These are phyloP conservation scores for Lates japonicus DNA, from an alignment of 2,797 vertebrate species.

Conservation along the genomic window DNA sequence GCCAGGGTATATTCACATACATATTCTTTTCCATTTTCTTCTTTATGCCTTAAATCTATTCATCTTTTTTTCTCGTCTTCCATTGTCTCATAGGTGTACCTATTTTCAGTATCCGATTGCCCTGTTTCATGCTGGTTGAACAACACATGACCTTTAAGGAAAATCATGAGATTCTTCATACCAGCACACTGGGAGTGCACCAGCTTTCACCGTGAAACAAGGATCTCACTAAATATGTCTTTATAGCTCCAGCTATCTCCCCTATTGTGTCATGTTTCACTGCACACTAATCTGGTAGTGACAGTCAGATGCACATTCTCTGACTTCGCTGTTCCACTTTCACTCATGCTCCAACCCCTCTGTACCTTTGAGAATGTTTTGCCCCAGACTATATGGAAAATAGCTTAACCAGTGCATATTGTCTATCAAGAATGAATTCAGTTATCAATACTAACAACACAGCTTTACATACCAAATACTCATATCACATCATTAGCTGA, in stretches of 20 bases:
- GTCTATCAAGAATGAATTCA: not conserved
- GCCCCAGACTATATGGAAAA: not conserved
- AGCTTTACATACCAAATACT: not conserved
- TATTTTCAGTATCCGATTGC: constrained; percentile 36
- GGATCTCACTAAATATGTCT: constrained; percentile 22
- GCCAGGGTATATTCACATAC: not conserved
- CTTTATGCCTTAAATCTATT: not conserved
- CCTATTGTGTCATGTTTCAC: constrained; percentile 62
- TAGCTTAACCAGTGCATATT: not conserved
- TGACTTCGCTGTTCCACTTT: constrained; percentile 55
- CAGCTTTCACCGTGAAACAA: constrained; percentile 28
- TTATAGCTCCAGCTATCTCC: constrained; percentile 31
- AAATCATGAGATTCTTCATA: constrained; percentile 56
- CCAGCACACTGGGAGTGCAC: constrained; percentile 15
- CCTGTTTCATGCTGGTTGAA: constrained; percentile 28
- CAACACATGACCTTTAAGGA: constrained; percentile 54
- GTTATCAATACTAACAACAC: not conserved
- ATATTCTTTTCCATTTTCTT: not conserved
- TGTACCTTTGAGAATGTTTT: not conserved
- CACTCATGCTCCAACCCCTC: not conserved
- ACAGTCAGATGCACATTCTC: constrained; percentile 31
- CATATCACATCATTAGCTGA: not conserved
- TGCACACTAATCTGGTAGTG: constrained; percentile 61
- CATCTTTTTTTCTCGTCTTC: constrained; percentile 11
- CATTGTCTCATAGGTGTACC: not conserved